Evolutionary conservation across 23 tunicate genomes (phyloP).

Genomic region (Botrylloides violaceus): DNA sequence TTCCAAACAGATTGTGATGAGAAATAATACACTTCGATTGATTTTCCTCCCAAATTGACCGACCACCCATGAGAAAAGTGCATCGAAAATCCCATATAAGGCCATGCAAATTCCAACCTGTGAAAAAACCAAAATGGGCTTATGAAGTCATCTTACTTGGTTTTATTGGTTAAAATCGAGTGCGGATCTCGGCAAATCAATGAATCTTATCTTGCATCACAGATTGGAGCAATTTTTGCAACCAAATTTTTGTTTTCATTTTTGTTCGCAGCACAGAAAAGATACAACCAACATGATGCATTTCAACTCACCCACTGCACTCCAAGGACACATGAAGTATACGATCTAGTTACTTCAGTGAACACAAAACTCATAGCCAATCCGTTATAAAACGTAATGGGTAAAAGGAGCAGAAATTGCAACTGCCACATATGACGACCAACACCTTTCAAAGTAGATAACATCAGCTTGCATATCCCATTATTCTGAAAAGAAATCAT

Average conservation of each 20-base stretch:
- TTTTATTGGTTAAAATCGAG: too few species aligned
- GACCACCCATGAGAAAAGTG: conserved; percentile 8
- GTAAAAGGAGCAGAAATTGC: background rate
- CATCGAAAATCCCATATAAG: background rate
- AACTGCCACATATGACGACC: background rate
- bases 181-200: too few species aligned
- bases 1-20: background rate
- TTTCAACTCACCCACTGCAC: background rate
- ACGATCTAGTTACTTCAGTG: background rate
- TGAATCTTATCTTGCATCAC: too few species aligned
- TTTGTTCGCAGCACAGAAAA: too few species aligned
- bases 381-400: background rate
- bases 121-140: background rate
- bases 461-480: background rate
- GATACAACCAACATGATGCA: too few species aligned
- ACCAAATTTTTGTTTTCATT: too few species aligned
- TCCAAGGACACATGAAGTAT: background rate
- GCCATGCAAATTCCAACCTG: conserved; percentile 21
- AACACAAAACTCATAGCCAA: background rate
- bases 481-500: background rate
- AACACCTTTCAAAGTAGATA: background rate
- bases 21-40: background rate
- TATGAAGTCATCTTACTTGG: too few species aligned
- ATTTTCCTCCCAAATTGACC: conserved; percentile 3
- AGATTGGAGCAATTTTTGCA: too few species aligned